These are phyloP conservation scores for Phania funesta DNA, from an alignment of 2,888 invertebrate genomes.

Conservation along the genomic window DNA sequence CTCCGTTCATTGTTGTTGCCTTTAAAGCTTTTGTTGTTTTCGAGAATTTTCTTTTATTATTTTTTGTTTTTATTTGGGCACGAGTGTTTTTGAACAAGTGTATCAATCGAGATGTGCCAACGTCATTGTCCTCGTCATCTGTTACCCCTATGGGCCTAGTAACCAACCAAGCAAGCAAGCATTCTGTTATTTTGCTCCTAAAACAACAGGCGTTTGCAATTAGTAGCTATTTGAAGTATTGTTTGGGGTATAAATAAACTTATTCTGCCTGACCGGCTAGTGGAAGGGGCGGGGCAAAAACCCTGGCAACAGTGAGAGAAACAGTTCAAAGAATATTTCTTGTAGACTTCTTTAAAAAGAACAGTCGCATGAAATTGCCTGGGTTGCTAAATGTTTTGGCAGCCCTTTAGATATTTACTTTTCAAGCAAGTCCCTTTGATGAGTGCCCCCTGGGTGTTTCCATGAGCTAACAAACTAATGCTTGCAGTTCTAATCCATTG, in stretches of 20 bases:
- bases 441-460: neutral
- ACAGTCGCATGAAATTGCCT: neutral
- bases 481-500: too few species aligned
- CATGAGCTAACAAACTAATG: neutral
- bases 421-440: neutral
- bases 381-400: neutral
- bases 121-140: neutral
- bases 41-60: neutral
- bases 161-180: too few species aligned
- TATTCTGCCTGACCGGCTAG: neutral
- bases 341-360: neutral
- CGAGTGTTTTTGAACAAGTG: neutral
- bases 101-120: neutral
- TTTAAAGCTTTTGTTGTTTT: neutral
- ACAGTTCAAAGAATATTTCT: neutral
- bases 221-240: conserved; percentile 18
- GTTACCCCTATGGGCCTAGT: too few species aligned
- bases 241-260: conserved; percentile 13
- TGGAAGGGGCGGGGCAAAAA: neutral
- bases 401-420: neutral
- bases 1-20: conserved; percentile 11
- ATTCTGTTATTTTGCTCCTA: neutral
- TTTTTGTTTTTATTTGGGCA: conserved; percentile 22
- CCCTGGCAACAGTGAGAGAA: neutral
- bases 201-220: conserved; percentile 25